phyloP scores from a whole-genome alignment of 2,113 vertebrate species.

The Toxotes jaculatrix region DNA sequence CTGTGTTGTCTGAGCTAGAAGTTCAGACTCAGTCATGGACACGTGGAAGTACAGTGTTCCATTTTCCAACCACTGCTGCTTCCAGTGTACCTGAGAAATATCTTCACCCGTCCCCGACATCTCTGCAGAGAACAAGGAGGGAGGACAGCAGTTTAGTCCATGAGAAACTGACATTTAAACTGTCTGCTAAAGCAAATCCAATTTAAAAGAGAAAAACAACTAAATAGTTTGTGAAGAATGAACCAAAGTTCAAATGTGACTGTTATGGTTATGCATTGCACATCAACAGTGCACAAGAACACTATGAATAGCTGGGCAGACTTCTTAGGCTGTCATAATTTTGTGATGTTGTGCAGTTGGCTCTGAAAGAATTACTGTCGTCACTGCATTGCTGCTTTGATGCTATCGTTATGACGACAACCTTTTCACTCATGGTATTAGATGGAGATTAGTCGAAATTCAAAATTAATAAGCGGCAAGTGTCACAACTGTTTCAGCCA shows the following conservation, averaged over 20 bases:
- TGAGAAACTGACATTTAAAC: conserved; percentile 17
- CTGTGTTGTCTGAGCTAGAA: conserved; percentile 87
- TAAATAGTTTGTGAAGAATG: not conserved
- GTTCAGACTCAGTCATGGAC: conserved; percentile 90
- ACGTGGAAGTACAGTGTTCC: conserved; percentile 97
- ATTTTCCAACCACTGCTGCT: conserved; percentile 99
- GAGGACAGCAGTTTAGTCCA: not conserved
- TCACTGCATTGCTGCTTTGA: conserved; percentile 25
- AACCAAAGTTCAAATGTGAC: conserved; percentile 3
- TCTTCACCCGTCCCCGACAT: conserved; percentile 95
- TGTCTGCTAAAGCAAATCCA: not conserved
- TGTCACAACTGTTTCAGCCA: conserved; percentile 27
- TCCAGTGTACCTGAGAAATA: conserved; percentile 97
- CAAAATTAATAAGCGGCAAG: conserved; percentile 36
- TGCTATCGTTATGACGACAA: conserved; percentile 47
- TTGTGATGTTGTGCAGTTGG: conserved; percentile 31
- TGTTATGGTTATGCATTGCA: conserved; percentile 22
- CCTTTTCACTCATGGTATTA: conserved; percentile 36
- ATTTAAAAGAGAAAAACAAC: not conserved
- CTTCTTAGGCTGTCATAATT: conserved; percentile 25
- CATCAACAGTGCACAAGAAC: conserved; percentile 31
- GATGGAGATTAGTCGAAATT: conserved; percentile 39
- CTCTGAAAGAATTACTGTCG: conserved; percentile 32
- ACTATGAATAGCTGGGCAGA: conserved; percentile 28
- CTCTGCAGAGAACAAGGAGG: conserved; percentile 82